Conservation (phyloP, 2,888 invertebrate genomes). For the Clunio marinus region DNA sequence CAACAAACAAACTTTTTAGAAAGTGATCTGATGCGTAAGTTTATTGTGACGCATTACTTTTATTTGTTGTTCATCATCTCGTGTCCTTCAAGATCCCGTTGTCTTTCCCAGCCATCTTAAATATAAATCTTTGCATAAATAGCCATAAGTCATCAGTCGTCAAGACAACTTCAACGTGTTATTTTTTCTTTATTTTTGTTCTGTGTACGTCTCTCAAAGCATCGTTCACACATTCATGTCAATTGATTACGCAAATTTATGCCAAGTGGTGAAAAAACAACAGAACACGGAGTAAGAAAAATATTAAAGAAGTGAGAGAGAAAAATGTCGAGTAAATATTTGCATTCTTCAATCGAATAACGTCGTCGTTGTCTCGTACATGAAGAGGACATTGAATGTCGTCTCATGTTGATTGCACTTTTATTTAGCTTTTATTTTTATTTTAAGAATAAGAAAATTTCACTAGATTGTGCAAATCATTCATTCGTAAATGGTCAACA, state of each 20-base stretch:
- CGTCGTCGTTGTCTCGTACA: neutral
- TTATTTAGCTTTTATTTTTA: no score
- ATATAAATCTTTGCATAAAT: no score
- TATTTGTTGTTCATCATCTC: neutral
- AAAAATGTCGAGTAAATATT: neutral
- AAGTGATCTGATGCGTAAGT: neutral
- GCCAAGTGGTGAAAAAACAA: neutral
- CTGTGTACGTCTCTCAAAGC: neutral
- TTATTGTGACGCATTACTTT: no score
- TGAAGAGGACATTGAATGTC: neutral
- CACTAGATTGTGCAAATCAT: neutral
- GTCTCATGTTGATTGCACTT: no score
- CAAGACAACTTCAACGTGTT: no score
- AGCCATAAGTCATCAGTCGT: no score
- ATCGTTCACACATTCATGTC: slow-evolving; percentile 20
- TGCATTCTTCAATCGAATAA: neutral
- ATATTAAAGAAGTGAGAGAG: neutral
- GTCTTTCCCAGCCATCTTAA: neutral
- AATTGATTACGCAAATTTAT: slow-evolving; percentile 36
- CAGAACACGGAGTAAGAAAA: neutral
- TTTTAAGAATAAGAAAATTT: no score
- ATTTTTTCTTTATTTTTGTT: no score
- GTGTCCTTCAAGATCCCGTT: slow-evolving; percentile 18
- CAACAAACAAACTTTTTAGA: neutral
- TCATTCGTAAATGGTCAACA: neutral